Evolutionary conservation across 2,113 vertebrate species (phyloP).

Genomic region (Nematolebias whitei): DNA sequence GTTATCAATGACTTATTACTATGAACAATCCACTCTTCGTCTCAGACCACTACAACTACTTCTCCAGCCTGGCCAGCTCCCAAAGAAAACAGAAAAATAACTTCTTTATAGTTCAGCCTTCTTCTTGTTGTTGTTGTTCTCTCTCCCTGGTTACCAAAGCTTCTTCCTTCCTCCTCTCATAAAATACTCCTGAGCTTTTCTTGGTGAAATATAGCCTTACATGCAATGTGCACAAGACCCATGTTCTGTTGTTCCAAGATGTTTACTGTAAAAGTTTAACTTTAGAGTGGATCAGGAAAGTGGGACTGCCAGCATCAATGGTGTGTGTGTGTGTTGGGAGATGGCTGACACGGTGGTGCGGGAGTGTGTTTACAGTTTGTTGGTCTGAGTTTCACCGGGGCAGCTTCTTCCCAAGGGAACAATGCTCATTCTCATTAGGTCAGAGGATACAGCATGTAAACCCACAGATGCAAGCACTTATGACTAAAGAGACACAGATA

Average conservation of each 20-base stretch:
- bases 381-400: constrained; percentile 52
- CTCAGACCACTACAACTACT: constrained; percentile 40
- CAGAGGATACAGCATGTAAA: constrained; percentile 65
- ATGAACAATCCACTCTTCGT: constrained; percentile 35
- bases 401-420: constrained; percentile 67
- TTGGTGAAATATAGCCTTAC: constrained; percentile 72
- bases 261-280: constrained; percentile 82
- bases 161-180: constrained; percentile 53
- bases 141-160: constrained; percentile 79
- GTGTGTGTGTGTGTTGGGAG: constrained; percentile 46
- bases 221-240: constrained; percentile 73
- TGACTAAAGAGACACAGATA: constrained; percentile 57
- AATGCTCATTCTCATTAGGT: constrained; percentile 73
- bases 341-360: constrained; percentile 38
- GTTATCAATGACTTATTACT: constrained; percentile 50
- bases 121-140: constrained; percentile 80
- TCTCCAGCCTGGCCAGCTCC: constrained; percentile 65
- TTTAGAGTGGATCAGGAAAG: constrained; percentile 79
- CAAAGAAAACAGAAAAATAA: constrained; percentile 79
- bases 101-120: constrained; percentile 80
- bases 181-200: constrained; percentile 71
- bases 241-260: constrained; percentile 75
- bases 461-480: constrained; percentile 72
- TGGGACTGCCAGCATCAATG: constrained; percentile 38
- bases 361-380: constrained; percentile 74